Evolutionary conservation across 2,888 invertebrate genomes (phyloP), one percentile per base, ranked within the genome.

Genomic region (Pseudococcus viburni): DNA sequence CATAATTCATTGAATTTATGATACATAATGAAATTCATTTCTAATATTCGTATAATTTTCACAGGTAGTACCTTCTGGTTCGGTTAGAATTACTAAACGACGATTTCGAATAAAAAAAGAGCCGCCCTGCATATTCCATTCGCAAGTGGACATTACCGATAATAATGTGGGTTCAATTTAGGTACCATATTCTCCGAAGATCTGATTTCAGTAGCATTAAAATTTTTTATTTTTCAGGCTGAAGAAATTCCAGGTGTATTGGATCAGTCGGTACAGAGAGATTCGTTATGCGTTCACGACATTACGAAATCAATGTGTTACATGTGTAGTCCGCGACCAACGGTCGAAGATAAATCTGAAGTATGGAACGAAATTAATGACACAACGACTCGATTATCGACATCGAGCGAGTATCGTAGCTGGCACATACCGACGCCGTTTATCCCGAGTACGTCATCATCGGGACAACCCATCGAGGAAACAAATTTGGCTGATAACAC

Each of bases 321-420:
- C 22, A 83, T 83, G 80, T 83, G 80, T 12, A 83, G 80, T 19
- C 80, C 80, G 0, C 42, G 11, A 12, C 48, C 11, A 12, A 15
- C 11, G 2, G 4, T 19, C 4, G 80, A 83, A 46, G 46, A 83
- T 8, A 83, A 83, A 19, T n/a, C 46, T 9, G 5, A 19, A 12
- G 17, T 83, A 11, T 83, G 80, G 80, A 33, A 42, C 11, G 80
- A 83, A 12, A 83, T 83, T 12, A n/a, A n/a, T n/a, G 26, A 15
- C 42, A 17, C 2, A 0, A 33, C 12, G 42, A 42, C 15, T 15
- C 80, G 42, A 22, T 7, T 26, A 73, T 39, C 77, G 17, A 5
- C 80, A 46, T 1, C 77, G 0, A 77, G n/a, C 42, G 46, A 11
- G 8, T 46, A 33, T 46, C 46, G 19, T 1, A 19, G 46, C 26